phyloP scores from a whole-genome alignment of 2,888 invertebrate genomes.

The Coelinius sp. region DNA sequence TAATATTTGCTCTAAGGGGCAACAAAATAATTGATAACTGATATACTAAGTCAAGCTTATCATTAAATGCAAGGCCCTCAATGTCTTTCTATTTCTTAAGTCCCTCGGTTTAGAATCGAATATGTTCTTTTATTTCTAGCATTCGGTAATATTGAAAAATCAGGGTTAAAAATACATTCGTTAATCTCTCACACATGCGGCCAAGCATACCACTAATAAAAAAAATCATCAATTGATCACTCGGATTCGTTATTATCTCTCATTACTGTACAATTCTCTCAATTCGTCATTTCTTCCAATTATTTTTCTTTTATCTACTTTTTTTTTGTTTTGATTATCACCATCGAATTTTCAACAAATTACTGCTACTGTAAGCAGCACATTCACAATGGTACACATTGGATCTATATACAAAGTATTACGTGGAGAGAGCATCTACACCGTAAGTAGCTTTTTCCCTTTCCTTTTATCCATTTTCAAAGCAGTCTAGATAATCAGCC shows the following conservation, averaged over 20 bases:
- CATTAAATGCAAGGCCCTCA: slow-evolving; percentile 46
- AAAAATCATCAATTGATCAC: background rate
- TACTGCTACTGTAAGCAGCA: slow-evolving; percentile 5
- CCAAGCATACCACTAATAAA: slow-evolving; percentile 14
- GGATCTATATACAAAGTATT: slow-evolving; percentile 4
- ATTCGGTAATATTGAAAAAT: background rate
- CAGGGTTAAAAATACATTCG: background rate
- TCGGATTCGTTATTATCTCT: slow-evolving; percentile 6
- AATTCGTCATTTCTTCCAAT: slow-evolving; percentile 1
- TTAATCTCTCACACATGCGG: slow-evolving; percentile 1
- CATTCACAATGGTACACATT: slow-evolving; percentile 15
- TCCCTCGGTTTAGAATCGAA: slow-evolving; percentile 48
- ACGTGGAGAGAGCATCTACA: slow-evolving; percentile 4
- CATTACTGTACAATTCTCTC: slow-evolving; percentile 12
- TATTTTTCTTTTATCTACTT: background rate
- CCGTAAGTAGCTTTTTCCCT: slow-evolving; percentile 1
- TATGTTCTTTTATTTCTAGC: slow-evolving; percentile 36
- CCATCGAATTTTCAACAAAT: slow-evolving; percentile 23
- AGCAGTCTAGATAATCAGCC: slow-evolving; percentile 23
- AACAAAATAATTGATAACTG: slow-evolving; percentile 7
- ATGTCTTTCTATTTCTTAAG: slow-evolving; percentile 33
- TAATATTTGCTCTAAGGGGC: slow-evolving; percentile 16
- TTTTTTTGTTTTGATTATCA: slow-evolving; percentile 11
- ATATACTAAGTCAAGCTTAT: slow-evolving; percentile 40
- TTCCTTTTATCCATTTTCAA: slow-evolving; percentile 9